Evolutionary conservation across 2,797 vertebrate species (phyloP), one percentile per base, ranked within the genome.

Genomic region (Scleropages formosus): DNA sequence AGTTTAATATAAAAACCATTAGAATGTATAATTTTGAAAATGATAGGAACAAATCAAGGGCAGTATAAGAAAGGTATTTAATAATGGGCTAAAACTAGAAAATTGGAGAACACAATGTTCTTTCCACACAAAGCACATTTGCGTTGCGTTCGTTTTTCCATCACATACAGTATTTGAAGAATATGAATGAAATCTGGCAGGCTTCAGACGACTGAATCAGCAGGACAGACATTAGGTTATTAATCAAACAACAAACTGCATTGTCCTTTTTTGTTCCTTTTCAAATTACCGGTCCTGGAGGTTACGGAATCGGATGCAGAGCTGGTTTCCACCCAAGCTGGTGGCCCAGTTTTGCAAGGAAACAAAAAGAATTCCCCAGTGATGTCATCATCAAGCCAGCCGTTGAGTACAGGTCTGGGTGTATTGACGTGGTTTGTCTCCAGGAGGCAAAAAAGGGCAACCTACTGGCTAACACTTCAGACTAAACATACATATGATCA

Each of bases 21-120:
- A 75, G 62, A 58, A 53, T 67, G 73, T 65, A 75, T 75, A 31
- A 66, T 22, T 66, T 15, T 22, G 63, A 75, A 74, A 75, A 39
- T 46, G 62, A 75, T 44, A 66, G 27, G 73, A 62, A 66, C 58
- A 27, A 75, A 74, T 73, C 47, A 60, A 47, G 66, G 26, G 2
- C 18, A 3, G 49, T 60, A 47, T 64, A 22, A 53, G 20, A 64
- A 16, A 53, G 22, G 73, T 58, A 27, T 53, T 74, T 27, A 74
- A 53, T 74, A 64, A 74, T 51, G 61, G n/a, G 31, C 44, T 47
- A 44, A 56, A 75, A 66, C 53, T 64, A 20, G 18, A 56, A 13
- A 58, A 20, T 20, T 20, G 13, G 18, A 62, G 62, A 64, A 24
- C 24, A 26, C 10, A 24, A 62, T 3, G 49, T 62, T 73, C 59